Conservation (phyloP, 2,113 vertebrate species). For the Seriola quinqueradiata region DNA sequence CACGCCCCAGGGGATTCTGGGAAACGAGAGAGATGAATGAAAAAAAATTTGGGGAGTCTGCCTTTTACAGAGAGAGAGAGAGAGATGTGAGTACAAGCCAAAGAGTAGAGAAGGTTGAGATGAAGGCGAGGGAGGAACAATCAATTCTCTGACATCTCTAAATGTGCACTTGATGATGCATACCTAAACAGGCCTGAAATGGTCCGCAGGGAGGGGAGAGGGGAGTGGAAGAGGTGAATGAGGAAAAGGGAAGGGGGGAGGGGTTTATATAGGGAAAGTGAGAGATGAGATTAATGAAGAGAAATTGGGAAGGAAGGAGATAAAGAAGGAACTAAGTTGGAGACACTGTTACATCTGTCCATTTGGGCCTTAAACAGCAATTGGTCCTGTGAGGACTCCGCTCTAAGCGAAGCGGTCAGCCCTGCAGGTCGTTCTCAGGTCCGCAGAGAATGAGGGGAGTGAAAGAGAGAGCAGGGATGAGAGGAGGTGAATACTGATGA, state of each 20-base stretch:
- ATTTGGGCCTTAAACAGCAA: constrained; percentile 55
- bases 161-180: constrained; percentile 83
- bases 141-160: constrained; percentile 77
- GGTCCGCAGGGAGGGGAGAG: constrained; percentile 54
- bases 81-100: constrained; percentile 47
- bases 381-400: constrained; percentile 41
- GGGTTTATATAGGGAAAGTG: neutral
- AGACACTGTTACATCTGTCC: constrained; percentile 48
- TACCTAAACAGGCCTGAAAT: constrained; percentile 74
- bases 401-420: constrained; percentile 58
- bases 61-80: constrained; percentile 24
- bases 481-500: constrained; percentile 68
- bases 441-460: constrained; percentile 50
- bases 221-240: constrained; percentile 45
- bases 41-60: neutral
- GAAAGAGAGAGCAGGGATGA: constrained; percentile 33
- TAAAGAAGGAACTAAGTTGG: constrained; percentile 52
- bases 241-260: neutral
- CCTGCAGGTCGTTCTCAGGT: constrained; percentile 53
- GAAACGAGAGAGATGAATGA: constrained; percentile 46
- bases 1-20: constrained; percentile 48
- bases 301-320: constrained; percentile 55
- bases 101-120: constrained; percentile 63
- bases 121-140: constrained; percentile 74
- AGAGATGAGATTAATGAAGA: constrained; percentile 65